Evolutionary conservation across 2,888 invertebrate species (phyloP).

Genomic region (Ypsolopha sequella): DNA sequence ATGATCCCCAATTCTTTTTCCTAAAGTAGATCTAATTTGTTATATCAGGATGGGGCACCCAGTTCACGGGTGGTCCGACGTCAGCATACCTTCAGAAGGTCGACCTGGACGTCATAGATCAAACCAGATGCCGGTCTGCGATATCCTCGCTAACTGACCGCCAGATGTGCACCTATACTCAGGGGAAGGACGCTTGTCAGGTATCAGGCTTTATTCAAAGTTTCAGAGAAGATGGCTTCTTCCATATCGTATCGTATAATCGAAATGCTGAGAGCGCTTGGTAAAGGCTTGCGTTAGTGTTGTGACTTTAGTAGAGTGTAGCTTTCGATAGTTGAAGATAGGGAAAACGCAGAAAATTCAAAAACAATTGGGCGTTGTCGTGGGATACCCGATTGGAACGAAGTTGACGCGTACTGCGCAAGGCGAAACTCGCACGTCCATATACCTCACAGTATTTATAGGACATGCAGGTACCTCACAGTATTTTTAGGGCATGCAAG

Average conservation of each 20-base stretch:
- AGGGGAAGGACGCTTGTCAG: conserved; percentile 71
- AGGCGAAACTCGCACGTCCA: too few species aligned
- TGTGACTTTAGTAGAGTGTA: too few species aligned
- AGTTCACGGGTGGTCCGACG: conserved; percentile 51
- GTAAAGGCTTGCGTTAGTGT: too few species aligned
- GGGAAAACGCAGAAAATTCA: too few species aligned
- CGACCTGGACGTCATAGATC: conserved; percentile 58
- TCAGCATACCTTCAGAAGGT: conserved; percentile 64
- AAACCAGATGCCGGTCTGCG: conserved; percentile 36
- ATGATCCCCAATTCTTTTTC: background rate
- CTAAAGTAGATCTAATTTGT: background rate
- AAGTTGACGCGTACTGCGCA: too few species aligned
- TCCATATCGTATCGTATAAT: too few species aligned
- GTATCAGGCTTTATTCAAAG: conserved; percentile 24
- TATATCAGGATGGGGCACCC: conserved; percentile 73
- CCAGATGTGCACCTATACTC: conserved; percentile 60
- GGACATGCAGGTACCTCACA: background rate
- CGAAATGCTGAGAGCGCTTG: too few species aligned
- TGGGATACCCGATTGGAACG: too few species aligned
- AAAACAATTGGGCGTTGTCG: too few species aligned
- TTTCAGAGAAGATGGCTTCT: too few species aligned
- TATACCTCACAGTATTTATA: too few species aligned
- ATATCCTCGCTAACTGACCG: conserved; percentile 22
- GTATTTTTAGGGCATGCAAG: background rate
- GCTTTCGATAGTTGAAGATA: too few species aligned